Evolutionary conservation across 1,140 invertebrate species (phyloP), one percentile per base, ranked within the genome.

Genomic region (Drosophila pandora): DNA sequence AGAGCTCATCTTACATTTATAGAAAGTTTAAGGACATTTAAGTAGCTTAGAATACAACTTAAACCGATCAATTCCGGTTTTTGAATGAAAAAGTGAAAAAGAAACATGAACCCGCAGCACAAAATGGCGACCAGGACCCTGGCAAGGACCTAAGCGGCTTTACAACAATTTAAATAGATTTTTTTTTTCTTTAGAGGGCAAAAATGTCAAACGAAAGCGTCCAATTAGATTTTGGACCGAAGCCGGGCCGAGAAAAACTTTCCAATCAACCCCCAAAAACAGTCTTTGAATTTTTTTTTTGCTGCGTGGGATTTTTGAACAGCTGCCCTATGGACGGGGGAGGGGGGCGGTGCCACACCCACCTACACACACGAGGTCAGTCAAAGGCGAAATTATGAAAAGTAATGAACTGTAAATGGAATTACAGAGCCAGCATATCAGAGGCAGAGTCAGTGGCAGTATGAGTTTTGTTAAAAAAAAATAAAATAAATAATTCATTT

Each of bases 101-200:
- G 50, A 68, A 63, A 77, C 30, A 43, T 32, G 70, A 74, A 17
- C 49, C 53, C 32, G 67, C 54, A 48, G 69, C 47, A 21, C 25
- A 81, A 74, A 76, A 84, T 65, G 69, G 73, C 57, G 48, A 49
- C 52, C 32, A 63, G 67, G 23, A 64, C 22, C 71, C 1, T 37
- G 12, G 25, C 71, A 3, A 37, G 34, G 34, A 37, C 34, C 10
- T 82, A 87, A 88, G 83, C 83, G 56, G 83, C 69, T 88, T 88
- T 79, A 17, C 45, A 43, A 76, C 83, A 88, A 88, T 87, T 87
- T 88, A 88, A 88, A 88, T 88, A 88, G 83, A 83, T 59, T 61
- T 57, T 53, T 59, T 61, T 57, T 53, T 58, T 43, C 41, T 67
- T 69, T 63, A 72, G 74, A 79, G 82, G 79, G 71, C 79, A 87